Conservation (phyloP, 2,888 invertebrate genomes). For the Drosophila antonietae region DNA sequence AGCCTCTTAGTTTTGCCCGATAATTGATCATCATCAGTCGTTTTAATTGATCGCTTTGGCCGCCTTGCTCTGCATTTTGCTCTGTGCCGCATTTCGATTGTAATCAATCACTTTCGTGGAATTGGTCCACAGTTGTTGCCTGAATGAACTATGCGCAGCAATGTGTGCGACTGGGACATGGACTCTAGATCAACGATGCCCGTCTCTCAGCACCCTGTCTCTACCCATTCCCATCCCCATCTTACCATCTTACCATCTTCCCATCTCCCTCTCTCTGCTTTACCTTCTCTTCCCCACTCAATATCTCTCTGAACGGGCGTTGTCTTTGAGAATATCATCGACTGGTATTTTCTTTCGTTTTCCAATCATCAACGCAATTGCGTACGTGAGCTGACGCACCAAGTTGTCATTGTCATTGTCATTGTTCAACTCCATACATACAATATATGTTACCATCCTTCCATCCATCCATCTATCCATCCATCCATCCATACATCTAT, state of each 20-base stretch:
- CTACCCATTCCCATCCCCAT: too few species aligned
- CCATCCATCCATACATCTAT: conserved; percentile 20
- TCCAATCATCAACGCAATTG: conserved; percentile 76
- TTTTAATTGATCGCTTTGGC: conserved; percentile 77
- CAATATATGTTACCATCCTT: conserved; percentile 7
- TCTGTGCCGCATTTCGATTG: conserved; percentile 65
- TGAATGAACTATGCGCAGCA: conserved; percentile 63
- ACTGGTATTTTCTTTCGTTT: conserved; percentile 59
- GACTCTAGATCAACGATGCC: conserved; percentile 9
- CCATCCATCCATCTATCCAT: conserved; percentile 9
- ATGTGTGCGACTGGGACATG: conserved; percentile 31
- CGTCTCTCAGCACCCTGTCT: background rate
- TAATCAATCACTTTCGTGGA: conserved; percentile 81
- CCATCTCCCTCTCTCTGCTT: too few species aligned
- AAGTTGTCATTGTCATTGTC: conserved; percentile 49
- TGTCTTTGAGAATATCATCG: conserved; percentile 49
- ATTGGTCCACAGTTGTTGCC: conserved; percentile 44
- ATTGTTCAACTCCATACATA: conserved; percentile 20
- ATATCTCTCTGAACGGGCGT: conserved; percentile 45
- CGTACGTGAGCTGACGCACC: conserved; percentile 70
- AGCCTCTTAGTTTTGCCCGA: conserved; percentile 56
- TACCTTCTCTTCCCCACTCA: too few species aligned
- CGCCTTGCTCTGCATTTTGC: conserved; percentile 42
- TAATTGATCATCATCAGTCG: conserved; percentile 79
- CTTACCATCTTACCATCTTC: too few species aligned